Base-by-base conservation (phyloP, 2,888 invertebrate genomes). In the Sepioteuthis lessoniana region DNA sequence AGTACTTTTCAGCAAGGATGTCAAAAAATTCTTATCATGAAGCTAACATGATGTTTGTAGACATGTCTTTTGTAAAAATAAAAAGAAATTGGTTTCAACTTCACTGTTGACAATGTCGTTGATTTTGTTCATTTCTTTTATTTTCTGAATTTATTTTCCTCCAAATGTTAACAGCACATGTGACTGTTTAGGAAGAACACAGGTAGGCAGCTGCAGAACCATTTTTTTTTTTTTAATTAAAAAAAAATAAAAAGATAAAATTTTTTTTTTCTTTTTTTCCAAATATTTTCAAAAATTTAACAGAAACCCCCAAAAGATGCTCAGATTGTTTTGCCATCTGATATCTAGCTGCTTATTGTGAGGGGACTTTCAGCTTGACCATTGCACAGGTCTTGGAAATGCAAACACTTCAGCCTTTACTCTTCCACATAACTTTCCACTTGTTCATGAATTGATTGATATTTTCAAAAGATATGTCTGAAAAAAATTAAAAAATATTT, bases 371-470 rank as follows among this genome's bases (percentile, higher is more conserved):
- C n/a, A 76, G 28, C 76, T 76, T 76, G 76, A 76, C 76, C n/a
- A 76, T 76, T 76, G n/a, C n/a, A n/a, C n/a, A 35, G 76, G n/a
- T 76, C 76, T 76, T 76, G n/a, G 42, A 91, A 42, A 91, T 31
- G 38, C 13, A n/a, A 38, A 13, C 60, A 76, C 13, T 97, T 98
- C 98, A 98, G 97, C 98, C 98, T 95, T 98, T 98, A 96, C 98
- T 98, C 96, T 98, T 98, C 94, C 98, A 97, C 47, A 98, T 98
- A 96, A 98, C 98, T 97, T 98, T 98, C 98, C 98, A 99, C 97
- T 98, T 98, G 93, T 98, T 97, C 97, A 98, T 98, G 97, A 99
- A 99, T 95, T 98, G 98, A 95, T 98, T 98, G 95, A 99, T 98
- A 96, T 98, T 98, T 97, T 99, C 98, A 94, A 98, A 98, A 96